Conservation (phyloP, 2,888 invertebrate species). For the Eilema griseolum region DNA sequence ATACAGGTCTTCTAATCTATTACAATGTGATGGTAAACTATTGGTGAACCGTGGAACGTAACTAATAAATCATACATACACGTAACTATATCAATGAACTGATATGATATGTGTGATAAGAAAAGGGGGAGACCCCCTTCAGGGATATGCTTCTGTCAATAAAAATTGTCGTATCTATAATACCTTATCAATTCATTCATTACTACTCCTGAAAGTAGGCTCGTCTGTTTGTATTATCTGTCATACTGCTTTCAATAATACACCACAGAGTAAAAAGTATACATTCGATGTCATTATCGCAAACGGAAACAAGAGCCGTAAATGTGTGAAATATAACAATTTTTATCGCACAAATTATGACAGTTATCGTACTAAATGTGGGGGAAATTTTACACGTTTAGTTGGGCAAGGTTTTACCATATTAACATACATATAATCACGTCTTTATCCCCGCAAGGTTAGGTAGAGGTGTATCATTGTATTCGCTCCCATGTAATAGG, state of each 20-base stretch:
- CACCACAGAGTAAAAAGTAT: constrained; percentile 4
- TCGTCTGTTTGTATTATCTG: background rate
- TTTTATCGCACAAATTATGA: constrained; percentile 24
- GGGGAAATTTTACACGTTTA: constrained; percentile 1
- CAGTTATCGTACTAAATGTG: background rate
- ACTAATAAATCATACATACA: background rate
- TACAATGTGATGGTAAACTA: background rate
- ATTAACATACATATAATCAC: no score
- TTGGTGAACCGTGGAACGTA: background rate
- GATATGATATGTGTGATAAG: background rate
- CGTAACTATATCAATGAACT: background rate
- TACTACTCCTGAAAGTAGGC: background rate
- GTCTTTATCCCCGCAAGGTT: no score
- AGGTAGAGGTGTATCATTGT: no score
- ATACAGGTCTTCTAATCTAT: background rate
- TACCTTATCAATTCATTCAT: constrained; percentile 1
- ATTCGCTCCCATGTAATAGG: no score
- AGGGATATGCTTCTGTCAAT: background rate
- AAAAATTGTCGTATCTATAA: background rate
- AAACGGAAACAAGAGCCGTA: constrained; percentile 13
- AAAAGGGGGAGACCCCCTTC: background rate
- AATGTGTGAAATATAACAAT: constrained; percentile 10
- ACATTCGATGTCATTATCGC: constrained; percentile 5
- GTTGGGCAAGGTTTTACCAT: background rate
- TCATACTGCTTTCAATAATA: background rate